Evolutionary conservation across 2,113 vertebrate species (phyloP).

Genomic region (Malurus melanocephalus): DNA sequence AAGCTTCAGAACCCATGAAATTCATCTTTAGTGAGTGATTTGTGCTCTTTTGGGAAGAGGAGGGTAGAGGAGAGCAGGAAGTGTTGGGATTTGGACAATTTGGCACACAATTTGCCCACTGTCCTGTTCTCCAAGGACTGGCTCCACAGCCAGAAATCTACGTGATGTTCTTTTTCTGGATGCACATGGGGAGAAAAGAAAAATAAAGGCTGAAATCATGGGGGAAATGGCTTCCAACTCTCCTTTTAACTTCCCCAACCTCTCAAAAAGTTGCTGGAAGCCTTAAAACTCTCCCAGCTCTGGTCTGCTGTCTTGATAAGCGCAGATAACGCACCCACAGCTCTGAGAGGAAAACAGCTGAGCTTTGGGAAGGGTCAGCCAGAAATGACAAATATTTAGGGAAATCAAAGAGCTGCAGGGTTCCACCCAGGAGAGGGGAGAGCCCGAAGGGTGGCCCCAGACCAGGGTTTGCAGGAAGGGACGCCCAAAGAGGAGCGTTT

Average conservation of each 20-base stretch:
- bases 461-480: not conserved
- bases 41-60: not conserved
- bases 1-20: not conserved
- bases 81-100: not conserved
- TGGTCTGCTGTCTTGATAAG: not conserved
- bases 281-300: not conserved
- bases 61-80: not conserved
- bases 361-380: conserved; percentile 41
- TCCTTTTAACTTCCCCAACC: not conserved
- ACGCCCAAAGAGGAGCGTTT: not conserved
- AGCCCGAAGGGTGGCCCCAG: not conserved
- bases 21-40: not conserved
- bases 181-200: not conserved
- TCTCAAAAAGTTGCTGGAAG: not conserved
- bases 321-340: not conserved
- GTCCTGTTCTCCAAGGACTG: not conserved
- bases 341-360: conserved; percentile 10
- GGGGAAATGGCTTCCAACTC: not conserved
- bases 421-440: not conserved
- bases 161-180: not conserved
- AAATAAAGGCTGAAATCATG: not conserved
- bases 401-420: conserved; percentile 31
- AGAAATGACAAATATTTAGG: not conserved
- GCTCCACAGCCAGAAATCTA: not conserved
- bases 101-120: not conserved